Base-by-base conservation (phyloP, 1,140 invertebrate species). In the Cyclargus thomasi region DNA sequence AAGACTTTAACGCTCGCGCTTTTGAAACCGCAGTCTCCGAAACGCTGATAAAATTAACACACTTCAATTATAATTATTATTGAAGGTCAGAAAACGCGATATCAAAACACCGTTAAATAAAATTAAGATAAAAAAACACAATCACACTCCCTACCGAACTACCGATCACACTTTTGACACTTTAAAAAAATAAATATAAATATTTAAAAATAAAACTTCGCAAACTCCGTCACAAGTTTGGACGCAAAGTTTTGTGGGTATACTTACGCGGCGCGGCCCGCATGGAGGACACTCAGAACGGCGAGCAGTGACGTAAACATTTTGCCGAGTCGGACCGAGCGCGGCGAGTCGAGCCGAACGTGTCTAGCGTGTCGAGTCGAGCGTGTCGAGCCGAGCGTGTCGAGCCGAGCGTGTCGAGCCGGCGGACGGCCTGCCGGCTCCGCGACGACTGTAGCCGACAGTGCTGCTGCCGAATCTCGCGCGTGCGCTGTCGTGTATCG, bases 251-350 rank as follows among this genome's bases (percentile, higher is more conserved):
- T n/a, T 63, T 17, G 23, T 47, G 39, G 36, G 4, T 55, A 74
- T 85, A 87, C 85, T 87, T 67, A 87, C 85, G 85, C 84, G 63
- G 84, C 83, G 35, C 83, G 78, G 74, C 85, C 81, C 16, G 81
- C 78, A 64, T 85, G 81, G 23, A 83, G 85, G 63, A 87, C 65
- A 69, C 75, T 83, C 47, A 82, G 80, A 29, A 87, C 77, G 47
- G 79, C 74, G 11, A 87, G 65, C 63, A 81, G 74, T 11, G 39
- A 47, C 10, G 39, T 47, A 47, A 47, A 47, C 39, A 47, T 47
- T 47, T 47, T 16, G 39, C 39, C 39, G 1, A 29, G 29, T 47
- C 39, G 39, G 0, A 11, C 2, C 39, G 39, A 11, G 74, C 39
- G 39, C 1, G 39, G 3, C 39, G 39, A 11, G 74, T 59, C 78